These are phyloP conservation scores for Tragelaphus strepsiceros DNA, from an alignment of 2,113 vertebrate genomes.

Conservation along the genomic window DNA sequence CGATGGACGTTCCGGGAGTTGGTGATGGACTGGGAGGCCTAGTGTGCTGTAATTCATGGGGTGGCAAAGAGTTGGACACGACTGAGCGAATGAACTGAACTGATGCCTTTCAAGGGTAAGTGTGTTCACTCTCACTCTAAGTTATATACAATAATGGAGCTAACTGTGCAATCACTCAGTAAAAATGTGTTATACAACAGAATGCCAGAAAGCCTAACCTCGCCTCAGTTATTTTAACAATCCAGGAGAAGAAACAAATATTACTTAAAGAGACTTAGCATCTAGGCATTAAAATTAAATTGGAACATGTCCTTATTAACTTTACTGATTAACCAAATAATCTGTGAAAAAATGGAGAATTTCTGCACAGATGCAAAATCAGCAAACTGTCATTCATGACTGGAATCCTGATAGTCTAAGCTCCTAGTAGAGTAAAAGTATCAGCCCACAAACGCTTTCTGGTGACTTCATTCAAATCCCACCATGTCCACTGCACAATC, in stretches of 20 bases:
- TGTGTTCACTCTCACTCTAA: not conserved
- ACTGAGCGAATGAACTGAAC: too few relatives aligned
- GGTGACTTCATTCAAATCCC: not conserved
- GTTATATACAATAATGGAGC: not conserved
- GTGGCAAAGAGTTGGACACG: too few relatives aligned
- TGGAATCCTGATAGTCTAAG: not conserved
- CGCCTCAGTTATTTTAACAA: not conserved
- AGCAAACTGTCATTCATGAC: not conserved
- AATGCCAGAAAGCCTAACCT: not conserved
- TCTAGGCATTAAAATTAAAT: not conserved
- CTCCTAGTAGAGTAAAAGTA: not conserved
- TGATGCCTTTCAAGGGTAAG: not conserved
- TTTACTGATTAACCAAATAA: not conserved
- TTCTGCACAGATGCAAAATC: not conserved
- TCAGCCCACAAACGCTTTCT: not conserved
- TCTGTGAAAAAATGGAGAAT: not conserved
- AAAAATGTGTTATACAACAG: not conserved
- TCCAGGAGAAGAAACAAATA: not conserved
- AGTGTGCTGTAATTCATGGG: too few relatives aligned
- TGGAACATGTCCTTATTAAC: not conserved
- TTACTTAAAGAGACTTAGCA: not conserved
- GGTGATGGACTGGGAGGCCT: too few relatives aligned
- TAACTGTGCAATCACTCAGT: not conserved
- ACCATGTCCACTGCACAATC: not conserved
- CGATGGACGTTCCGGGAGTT: too few relatives aligned